phyloP scores from a whole-genome alignment of 64 coral and sea anemone genomes.

The Stylophora pistillata region DNA sequence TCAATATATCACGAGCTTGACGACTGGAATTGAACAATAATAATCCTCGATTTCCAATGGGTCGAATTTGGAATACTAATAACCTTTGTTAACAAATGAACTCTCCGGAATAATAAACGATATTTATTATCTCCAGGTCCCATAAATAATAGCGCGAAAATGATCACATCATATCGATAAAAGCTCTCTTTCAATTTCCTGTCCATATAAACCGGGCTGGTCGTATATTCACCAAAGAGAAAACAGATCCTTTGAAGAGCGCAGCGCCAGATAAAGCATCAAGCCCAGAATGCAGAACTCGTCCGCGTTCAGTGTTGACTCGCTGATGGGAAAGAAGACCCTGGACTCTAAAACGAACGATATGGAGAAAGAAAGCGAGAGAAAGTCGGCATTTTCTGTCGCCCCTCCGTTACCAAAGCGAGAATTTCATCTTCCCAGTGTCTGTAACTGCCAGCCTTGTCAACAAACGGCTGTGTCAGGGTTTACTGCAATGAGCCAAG shows the following conservation, averaged over 20 bases:
- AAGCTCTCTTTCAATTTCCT: constrained; percentile 40
- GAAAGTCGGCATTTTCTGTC: constrained; percentile 64
- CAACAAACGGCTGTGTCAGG: constrained; percentile 56
- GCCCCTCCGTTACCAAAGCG: constrained; percentile 54
- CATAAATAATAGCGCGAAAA: constrained; percentile 45
- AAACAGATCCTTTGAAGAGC: constrained; percentile 15
- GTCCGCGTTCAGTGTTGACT: constrained; percentile 63
- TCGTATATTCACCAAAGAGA: background rate
- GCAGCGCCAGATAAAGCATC: background rate
- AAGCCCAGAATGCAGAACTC: constrained; percentile 51
- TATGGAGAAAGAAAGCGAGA: constrained; percentile 44
- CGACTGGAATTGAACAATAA: constrained; percentile 54
- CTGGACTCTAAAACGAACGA: constrained; percentile 3
- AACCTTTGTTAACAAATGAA: constrained; percentile 64
- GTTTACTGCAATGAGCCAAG: constrained; percentile 55
- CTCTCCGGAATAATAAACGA: constrained; percentile 50
- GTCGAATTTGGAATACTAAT: constrained; percentile 50
- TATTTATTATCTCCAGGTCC: constrained; percentile 50
- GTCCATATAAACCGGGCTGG: constrained; percentile 44
- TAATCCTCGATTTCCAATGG: background rate
- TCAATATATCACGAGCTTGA: constrained; percentile 15
- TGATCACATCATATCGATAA: constrained; percentile 51
- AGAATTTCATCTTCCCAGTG: constrained; percentile 42
- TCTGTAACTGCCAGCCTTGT: constrained; percentile 70
- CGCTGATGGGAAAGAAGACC: constrained; percentile 57